phyloP scores from a whole-genome alignment of 2,797 vertebrate genomes.

The Odontamblyopus lacepedii region DNA sequence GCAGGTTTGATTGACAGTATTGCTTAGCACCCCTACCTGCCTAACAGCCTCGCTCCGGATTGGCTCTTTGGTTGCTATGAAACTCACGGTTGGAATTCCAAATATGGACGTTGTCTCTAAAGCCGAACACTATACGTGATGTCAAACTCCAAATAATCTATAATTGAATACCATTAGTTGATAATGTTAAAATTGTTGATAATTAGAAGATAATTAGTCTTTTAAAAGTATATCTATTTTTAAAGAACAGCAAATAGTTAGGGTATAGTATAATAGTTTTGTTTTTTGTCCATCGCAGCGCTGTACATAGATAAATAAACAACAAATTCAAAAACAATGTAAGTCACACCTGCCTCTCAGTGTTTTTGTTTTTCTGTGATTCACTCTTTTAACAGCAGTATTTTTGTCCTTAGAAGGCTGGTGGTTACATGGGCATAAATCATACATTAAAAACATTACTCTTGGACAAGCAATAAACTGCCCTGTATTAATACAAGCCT shows the following conservation, averaged over 20 bases:
- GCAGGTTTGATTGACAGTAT: no score
- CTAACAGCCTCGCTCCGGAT: no score
- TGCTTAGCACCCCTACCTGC: no score
- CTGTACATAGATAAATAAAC: background rate
- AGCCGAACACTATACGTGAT: no score
- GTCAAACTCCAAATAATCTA: no score
- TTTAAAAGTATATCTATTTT: no score
- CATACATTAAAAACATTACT: conserved; percentile 35
- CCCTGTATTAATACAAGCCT: conserved; percentile 21
- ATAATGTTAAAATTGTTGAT: no score
- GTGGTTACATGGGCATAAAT: conserved; percentile 20
- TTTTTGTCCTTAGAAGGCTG: conserved; percentile 5
- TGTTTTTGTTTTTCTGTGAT: conserved; percentile 4
- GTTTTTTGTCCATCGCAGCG: background rate
- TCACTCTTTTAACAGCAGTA: background rate
- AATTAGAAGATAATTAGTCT: no score
- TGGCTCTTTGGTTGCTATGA: no score
- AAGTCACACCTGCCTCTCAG: background rate
- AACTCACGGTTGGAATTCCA: no score
- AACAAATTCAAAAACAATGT: background rate
- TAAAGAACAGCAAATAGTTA: background rate
- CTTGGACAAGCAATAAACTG: conserved; percentile 26
- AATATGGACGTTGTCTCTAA: no score
- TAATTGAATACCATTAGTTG: no score
- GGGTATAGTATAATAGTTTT: background rate